phyloP scores from a whole-genome alignment of 2,797 vertebrate species.

The Channa striata region DNA sequence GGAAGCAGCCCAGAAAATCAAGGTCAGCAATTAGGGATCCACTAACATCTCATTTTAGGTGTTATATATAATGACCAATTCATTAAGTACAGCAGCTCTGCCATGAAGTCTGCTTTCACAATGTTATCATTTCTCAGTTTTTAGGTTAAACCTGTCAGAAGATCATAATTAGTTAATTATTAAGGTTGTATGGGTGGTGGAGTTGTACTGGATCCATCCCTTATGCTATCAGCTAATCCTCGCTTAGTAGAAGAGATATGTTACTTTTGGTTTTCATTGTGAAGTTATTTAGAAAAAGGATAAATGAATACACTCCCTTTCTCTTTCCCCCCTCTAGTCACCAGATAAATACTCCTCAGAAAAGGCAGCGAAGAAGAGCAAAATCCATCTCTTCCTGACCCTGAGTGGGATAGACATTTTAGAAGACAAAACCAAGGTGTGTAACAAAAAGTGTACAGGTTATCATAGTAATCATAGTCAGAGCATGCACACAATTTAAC shows the following conservation, averaged over 20 bases:
- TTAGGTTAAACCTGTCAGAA: too few relatives aligned
- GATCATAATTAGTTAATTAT: too few relatives aligned
- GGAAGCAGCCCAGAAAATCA: constrained; percentile 69
- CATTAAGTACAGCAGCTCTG: not conserved
- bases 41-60: too few relatives aligned
- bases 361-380: constrained; percentile 76
- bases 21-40: constrained; percentile 70
- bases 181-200: too few relatives aligned
- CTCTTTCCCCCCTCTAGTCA: constrained; percentile 49
- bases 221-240: too few relatives aligned
- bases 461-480: not conserved
- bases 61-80: not conserved
- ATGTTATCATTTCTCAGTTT: too few relatives aligned
- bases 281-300: too few relatives aligned
- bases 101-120: too few relatives aligned
- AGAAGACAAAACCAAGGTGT: constrained; percentile 84
- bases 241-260: too few relatives aligned
- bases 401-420: constrained; percentile 80
- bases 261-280: too few relatives aligned
- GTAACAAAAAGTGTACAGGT: not conserved
- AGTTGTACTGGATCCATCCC: too few relatives aligned
- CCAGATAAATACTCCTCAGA: constrained; percentile 52
- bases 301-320: not conserved
- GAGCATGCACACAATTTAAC: too few relatives aligned
- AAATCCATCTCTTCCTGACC: constrained; percentile 80